A percentile compares a stretch with the other conserved stretches of the same genome.
These are phyloP conservation scores for Orthosia cruda DNA, from an alignment of 2,888 invertebrate species.

Conservation along the genomic window DNA sequence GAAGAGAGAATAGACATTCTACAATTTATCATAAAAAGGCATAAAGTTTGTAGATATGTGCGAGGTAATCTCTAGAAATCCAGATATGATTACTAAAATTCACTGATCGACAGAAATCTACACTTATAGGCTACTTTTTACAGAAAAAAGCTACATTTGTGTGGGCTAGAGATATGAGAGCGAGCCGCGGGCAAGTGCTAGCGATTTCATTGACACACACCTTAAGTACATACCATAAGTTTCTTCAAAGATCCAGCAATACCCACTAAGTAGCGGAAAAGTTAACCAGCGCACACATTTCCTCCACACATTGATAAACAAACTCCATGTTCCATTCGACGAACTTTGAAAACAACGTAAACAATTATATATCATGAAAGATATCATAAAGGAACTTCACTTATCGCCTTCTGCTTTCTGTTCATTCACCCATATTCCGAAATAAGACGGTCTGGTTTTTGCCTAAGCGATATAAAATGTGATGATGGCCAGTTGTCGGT, in stretches of 20 bases:
- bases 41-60: too few relatives aligned
- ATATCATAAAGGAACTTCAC: conserved; percentile 18
- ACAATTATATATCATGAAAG: conserved; percentile 35
- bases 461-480: conserved; percentile 34
- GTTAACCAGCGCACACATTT: conserved; percentile 3
- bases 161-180: too few relatives aligned
- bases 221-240: too few relatives aligned
- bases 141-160: too few relatives aligned
- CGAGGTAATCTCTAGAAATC: background rate
- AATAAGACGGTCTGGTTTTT: conserved; percentile 47
- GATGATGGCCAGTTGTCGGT: conserved; percentile 37
- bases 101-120: background rate
- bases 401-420: conserved; percentile 43
- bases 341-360: conserved; percentile 28
- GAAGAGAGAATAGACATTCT: too few relatives aligned
- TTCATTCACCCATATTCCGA: conserved; percentile 30
- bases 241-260: too few relatives aligned
- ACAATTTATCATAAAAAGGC: too few relatives aligned
- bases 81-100: background rate
- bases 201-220: too few relatives aligned
- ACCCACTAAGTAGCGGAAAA: too few relatives aligned
- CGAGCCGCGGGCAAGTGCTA: too few relatives aligned
- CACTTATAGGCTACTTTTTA: too few relatives aligned
- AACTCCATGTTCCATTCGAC: background rate
- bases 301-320: conserved; percentile 1